These are phyloP conservation scores for Cantharis flavilabris DNA, from an alignment of 2,888 invertebrate genomes.

Conservation along the genomic window DNA sequence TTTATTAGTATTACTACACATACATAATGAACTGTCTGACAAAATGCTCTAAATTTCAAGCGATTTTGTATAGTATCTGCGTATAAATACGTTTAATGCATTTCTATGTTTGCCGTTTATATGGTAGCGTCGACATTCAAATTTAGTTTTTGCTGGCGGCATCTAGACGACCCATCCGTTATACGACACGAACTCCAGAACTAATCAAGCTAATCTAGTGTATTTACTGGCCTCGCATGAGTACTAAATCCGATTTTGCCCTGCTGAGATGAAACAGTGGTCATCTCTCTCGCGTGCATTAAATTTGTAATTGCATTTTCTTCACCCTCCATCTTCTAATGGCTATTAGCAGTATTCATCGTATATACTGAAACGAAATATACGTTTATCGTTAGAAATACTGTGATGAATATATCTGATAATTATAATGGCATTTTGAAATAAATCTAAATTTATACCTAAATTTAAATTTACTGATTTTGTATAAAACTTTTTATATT, in stretches of 20 bases:
- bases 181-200: slow-evolving; percentile 45
- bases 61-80: not conserved
- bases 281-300: slow-evolving; percentile 31
- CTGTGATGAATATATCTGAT: slow-evolving; percentile 8
- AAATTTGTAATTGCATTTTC: slow-evolving; percentile 30
- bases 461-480: not conserved
- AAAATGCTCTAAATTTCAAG: not conserved
- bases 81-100: not conserved
- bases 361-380: not conserved
- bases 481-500: not conserved
- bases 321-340: slow-evolving; percentile 31
- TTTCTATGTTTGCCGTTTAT: slow-evolving; percentile 15
- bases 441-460: not conserved
- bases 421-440: slow-evolving; percentile 8
- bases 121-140: slow-evolving; percentile 38
- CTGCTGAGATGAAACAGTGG: slow-evolving; percentile 38
- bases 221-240: slow-evolving; percentile 49
- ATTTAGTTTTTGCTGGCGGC: slow-evolving; percentile 39
- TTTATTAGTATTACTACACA: not conserved
- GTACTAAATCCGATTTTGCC: slow-evolving; percentile 45
- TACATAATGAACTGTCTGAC: not conserved
- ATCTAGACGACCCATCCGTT: slow-evolving; percentile 32
- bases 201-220: slow-evolving; percentile 52
- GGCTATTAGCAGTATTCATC: slow-evolving; percentile 32
- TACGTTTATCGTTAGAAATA: slow-evolving; percentile 15